Conservation (phyloP, 37 sponge, comb jelly and placozoan species). For the Hexactinellida sp. region DNA sequence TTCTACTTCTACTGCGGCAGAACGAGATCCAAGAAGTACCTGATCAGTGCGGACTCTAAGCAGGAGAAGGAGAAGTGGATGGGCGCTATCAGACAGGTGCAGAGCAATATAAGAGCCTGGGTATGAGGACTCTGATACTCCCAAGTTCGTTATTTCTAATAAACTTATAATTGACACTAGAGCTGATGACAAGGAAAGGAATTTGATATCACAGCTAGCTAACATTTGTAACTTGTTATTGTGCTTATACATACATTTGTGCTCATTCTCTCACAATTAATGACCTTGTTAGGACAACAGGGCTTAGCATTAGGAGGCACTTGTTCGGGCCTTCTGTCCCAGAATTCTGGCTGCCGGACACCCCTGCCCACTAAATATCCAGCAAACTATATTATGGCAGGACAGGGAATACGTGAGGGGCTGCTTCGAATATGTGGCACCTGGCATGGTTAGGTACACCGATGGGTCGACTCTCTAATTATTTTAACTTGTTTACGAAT, state of each 20-base stretch:
- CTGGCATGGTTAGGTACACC: no score
- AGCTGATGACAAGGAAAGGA: not conserved
- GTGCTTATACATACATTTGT: not conserved
- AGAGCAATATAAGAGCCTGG: not conserved
- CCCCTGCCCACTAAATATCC: no score
- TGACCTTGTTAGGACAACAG: not conserved
- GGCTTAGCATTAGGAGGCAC: no score
- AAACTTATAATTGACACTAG: not conserved
- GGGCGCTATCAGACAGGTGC: not conserved
- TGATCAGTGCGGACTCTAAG: conserved; percentile 12
- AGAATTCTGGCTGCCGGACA: no score
- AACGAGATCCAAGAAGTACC: conserved; percentile 8
- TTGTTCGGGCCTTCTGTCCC: no score
- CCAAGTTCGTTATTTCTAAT: not conserved
- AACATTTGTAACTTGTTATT: not conserved
- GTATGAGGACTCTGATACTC: not conserved
- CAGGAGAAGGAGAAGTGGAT: conserved; percentile 12
- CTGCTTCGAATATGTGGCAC: no score
- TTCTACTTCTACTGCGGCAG: not conserved
- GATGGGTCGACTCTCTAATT: no score
- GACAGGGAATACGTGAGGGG: no score
- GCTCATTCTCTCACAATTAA: not conserved
- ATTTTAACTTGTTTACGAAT: no score
- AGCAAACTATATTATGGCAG: no score
- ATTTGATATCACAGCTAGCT: not conserved